Evolutionary conservation across 2,113 vertebrate species (phyloP), one percentile per base, ranked within the genome.

Genomic region (Sinosuthora webbiana): DNA sequence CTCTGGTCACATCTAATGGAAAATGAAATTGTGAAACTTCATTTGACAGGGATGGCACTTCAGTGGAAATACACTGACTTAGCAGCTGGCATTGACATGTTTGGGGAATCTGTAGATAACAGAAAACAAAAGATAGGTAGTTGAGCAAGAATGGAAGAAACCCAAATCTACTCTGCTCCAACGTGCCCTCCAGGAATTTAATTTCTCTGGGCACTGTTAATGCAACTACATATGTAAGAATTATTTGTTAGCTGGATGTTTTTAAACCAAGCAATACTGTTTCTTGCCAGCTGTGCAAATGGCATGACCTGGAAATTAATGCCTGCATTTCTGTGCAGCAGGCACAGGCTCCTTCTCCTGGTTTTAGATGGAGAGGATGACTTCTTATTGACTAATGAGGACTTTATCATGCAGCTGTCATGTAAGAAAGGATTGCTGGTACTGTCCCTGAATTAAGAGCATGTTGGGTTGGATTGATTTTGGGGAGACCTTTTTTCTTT

Each of bases 401-500:
- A 92, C 14, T 59, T 83, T 64, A 70, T 20, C 69, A 90, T 59
- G 68, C 82, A 95, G 59, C 68, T 94, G 59, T 63, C 12, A 5
- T 9, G 12, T 90, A 55, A 70, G 63, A 93, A 91, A 93, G 31
- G 75, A 78, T 33, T 92, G 69, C 69, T 93, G 76, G 55, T 67
- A 87, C 60, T 94, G 42, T 68, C 86, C 88, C 92, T 95, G 90
- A 97, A 96, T 89, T 82, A 92, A 92, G 76, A 79, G 62, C 69
- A 33, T 28, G 39, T 90, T 86, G 63, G 18, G 42, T 60, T 80
- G 41, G n/a, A 22, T 8, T 79, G 45, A 35, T 45, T 77, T 80
- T 24, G 47, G 52, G 39, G 62, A 92, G n/a, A 24, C 16, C 13
- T 49, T 76, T 86, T 71, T 74, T 11, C 27, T 83, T 74, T 85